Conservation (phyloP, 2,797 vertebrate genomes). For the Basileuterus tristriatus region DNA sequence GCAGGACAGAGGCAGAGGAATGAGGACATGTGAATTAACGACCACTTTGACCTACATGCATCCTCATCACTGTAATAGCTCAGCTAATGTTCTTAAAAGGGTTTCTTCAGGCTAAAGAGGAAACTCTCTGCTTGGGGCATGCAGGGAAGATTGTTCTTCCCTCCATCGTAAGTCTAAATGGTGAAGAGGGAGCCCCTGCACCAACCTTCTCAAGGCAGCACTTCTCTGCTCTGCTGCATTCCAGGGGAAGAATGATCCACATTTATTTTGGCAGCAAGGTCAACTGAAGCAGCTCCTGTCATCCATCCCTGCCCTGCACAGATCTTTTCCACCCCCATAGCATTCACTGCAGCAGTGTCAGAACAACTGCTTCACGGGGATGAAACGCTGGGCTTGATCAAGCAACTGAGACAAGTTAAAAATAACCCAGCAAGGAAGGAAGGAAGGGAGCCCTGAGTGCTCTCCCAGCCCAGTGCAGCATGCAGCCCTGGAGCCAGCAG, state of each 20-base stretch:
- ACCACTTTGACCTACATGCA: neutral
- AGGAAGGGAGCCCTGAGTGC: neutral
- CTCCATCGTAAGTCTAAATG: neutral
- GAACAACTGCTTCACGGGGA: neutral
- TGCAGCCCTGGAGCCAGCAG: neutral
- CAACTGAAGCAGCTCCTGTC: neutral
- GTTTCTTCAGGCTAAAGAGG: neutral
- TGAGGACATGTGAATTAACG: neutral
- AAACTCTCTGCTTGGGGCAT: neutral
- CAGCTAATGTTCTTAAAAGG: slow-evolving; percentile 2
- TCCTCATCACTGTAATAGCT: neutral
- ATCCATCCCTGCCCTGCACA: neutral
- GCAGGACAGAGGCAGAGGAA: neutral
- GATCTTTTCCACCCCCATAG: neutral
- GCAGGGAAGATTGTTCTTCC: neutral
- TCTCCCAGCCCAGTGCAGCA: neutral
- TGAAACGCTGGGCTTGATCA: neutral
- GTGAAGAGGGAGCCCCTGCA: neutral
- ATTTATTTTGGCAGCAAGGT: neutral
- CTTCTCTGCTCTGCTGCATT: neutral
- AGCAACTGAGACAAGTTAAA: neutral
- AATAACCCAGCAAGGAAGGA: neutral
- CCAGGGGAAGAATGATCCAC: neutral
- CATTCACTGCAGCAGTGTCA: neutral
- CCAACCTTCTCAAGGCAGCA: neutral